phyloP scores from a whole-genome alignment of 2,113 vertebrate genomes.

The Sporophila hypoxantha region DNA sequence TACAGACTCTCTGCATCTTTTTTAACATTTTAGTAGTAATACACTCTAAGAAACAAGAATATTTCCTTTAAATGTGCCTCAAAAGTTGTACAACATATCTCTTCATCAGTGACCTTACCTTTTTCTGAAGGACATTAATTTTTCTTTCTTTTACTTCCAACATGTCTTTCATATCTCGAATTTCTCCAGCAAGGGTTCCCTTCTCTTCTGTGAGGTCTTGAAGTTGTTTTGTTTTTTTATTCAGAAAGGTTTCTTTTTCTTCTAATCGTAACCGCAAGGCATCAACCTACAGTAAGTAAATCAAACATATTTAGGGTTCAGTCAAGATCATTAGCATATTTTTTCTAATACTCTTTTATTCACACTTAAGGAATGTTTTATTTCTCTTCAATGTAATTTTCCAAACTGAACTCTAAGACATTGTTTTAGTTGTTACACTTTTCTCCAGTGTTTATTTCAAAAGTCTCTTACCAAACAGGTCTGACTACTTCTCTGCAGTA shows the following conservation, averaged over 20 bases:
- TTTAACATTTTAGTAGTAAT: not conserved
- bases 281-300: constrained; percentile 81
- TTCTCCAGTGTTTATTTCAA: not conserved
- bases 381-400: not conserved
- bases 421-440: not conserved
- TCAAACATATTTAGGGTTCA: not conserved
- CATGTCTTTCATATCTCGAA: constrained; percentile 98
- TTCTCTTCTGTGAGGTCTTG: constrained; percentile 98
- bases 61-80: not conserved
- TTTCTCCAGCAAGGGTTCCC: constrained; percentile 93
- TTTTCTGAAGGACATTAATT: constrained; percentile 97
- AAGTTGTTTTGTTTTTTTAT: constrained; percentile 98
- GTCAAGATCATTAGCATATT: not conserved
- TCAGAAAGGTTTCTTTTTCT: constrained; percentile 97
- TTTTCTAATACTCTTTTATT: not conserved
- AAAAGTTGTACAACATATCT: not conserved
- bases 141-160: constrained; percentile 98
- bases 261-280: constrained; percentile 92
- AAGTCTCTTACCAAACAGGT: not conserved
- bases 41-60: not conserved
- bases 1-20: not conserved
- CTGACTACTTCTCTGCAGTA: not conserved
- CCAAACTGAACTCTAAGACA: not conserved
- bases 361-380: not conserved
- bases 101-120: constrained; percentile 69